These are phyloP conservation scores for Drosophila seguyi DNA, from an alignment of 1,140 invertebrate species.

Conservation along the genomic window DNA sequence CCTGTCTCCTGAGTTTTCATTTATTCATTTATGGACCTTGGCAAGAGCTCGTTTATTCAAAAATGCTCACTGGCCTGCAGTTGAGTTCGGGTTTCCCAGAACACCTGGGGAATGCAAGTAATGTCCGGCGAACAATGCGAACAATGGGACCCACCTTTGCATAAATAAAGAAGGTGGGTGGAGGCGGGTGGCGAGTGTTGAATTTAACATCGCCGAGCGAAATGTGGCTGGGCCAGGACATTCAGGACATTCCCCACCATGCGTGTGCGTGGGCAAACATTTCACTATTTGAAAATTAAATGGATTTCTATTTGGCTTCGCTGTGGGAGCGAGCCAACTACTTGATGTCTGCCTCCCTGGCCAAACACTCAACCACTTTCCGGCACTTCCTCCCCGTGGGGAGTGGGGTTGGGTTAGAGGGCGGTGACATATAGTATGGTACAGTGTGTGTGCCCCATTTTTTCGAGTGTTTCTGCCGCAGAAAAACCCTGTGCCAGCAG, in stretches of 20 bases:
- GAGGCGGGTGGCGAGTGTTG: slow-evolving; percentile 11
- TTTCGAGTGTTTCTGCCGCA: slow-evolving; percentile 46
- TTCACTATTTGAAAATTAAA: slow-evolving; percentile 80
- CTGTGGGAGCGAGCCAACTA: slow-evolving; percentile 48
- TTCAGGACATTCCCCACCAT: slow-evolving; percentile 37
- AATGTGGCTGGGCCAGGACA: slow-evolving; percentile 11
- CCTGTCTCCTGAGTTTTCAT: slow-evolving; percentile 23
- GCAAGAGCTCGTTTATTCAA: background rate
- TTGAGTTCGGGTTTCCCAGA: slow-evolving; percentile 16
- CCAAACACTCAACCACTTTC: slow-evolving; percentile 46
- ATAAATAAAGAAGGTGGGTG: slow-evolving; percentile 37
- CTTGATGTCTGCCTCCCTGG: slow-evolving; percentile 56
- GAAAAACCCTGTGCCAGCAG: slow-evolving; percentile 33
- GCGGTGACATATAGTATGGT: slow-evolving; percentile 46
- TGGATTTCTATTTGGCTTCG: slow-evolving; percentile 79
- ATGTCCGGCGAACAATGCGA: slow-evolving; percentile 50
- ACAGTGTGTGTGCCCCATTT: slow-evolving; percentile 39
- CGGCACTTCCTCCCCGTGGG: slow-evolving; percentile 15
- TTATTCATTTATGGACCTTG: slow-evolving; percentile 28
- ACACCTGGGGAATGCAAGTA: slow-evolving; percentile 40
- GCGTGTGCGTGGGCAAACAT: slow-evolving; percentile 61
- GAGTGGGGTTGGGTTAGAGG: slow-evolving; percentile 50
- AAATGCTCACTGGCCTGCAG: slow-evolving; percentile 5
- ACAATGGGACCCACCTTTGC: slow-evolving; percentile 40
- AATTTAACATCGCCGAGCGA: slow-evolving; percentile 44